phyloP scores from a whole-genome alignment of 2,888 invertebrate species.

The Hetaerina titia region DNA sequence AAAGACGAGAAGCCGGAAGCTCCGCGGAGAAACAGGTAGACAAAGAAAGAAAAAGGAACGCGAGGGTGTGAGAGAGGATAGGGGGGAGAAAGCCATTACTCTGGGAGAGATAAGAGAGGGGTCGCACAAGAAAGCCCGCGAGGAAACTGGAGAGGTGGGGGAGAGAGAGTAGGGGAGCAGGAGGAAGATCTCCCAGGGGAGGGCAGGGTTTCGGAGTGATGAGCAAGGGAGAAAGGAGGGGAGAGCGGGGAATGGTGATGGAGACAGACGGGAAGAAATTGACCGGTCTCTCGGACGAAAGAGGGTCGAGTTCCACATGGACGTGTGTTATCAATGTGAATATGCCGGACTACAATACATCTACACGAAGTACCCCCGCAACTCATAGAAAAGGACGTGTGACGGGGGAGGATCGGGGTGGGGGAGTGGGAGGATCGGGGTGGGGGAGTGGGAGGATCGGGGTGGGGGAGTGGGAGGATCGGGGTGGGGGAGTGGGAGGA shows the following conservation, averaged over 20 bases:
- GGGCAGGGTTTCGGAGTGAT: not conserved
- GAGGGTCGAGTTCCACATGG: not conserved
- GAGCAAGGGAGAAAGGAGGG: not conserved
- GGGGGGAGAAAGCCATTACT: conserved; percentile 9
- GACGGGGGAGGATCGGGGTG: no score
- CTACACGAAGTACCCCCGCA: no score
- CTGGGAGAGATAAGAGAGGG: not conserved
- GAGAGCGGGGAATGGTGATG: not conserved
- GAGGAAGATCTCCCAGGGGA: not conserved
- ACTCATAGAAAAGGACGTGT: no score
- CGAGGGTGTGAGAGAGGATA: not conserved
- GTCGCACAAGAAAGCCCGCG: not conserved
- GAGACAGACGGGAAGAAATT: not conserved
- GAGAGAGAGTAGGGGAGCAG: not conserved
- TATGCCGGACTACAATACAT: no score
- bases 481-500: no score
- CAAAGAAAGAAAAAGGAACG: not conserved
- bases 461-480: no score
- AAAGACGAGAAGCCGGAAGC: conserved; percentile 26
- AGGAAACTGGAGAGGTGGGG: not conserved
- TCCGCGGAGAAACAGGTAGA: not conserved
- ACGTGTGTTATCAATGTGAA: not conserved
- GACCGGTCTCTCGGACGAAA: not conserved
- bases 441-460: no score
- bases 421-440: no score